A percentile compares a stretch with the other conserved stretches of the same genome.
These are phyloP conservation scores for Thamnophis sirtalis DNA, from an alignment of 2,113 vertebrate genomes.

Conservation along the genomic window DNA sequence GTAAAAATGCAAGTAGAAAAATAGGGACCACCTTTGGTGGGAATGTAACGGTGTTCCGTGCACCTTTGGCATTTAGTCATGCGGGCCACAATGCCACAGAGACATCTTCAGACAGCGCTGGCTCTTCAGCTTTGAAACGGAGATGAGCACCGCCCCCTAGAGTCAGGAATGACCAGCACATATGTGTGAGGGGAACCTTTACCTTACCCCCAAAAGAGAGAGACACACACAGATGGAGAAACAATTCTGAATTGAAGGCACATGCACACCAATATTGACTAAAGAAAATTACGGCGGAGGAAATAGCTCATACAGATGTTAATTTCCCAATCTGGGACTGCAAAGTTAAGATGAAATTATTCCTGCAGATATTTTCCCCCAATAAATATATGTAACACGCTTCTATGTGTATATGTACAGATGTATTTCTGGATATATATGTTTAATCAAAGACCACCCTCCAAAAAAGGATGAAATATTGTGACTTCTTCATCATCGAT, in stretches of 20 bases:
- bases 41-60: too few species aligned
- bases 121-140: too few species aligned
- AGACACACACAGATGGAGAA: background rate
- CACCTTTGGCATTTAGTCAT: too few species aligned
- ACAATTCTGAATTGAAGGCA: background rate
- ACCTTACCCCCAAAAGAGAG: background rate
- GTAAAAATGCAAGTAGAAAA: too few species aligned
- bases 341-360: background rate
- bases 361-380: background rate
- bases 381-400: background rate
- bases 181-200: too few species aligned
- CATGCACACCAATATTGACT: background rate
- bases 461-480: background rate
- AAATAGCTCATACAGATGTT: background rate
- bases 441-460: background rate
- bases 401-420: background rate
- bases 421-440: background rate
- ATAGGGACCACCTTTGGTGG: too few species aligned
- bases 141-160: too few species aligned
- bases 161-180: too few species aligned
- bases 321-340: background rate
- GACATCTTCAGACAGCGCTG: too few species aligned
- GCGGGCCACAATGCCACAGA: too few species aligned
- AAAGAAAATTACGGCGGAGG: background rate
- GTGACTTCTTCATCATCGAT: background rate